Evolutionary conservation across 2,888 invertebrate species (phyloP), one percentile per base, ranked within the genome.

Genomic region (Congeria kusceri): DNA sequence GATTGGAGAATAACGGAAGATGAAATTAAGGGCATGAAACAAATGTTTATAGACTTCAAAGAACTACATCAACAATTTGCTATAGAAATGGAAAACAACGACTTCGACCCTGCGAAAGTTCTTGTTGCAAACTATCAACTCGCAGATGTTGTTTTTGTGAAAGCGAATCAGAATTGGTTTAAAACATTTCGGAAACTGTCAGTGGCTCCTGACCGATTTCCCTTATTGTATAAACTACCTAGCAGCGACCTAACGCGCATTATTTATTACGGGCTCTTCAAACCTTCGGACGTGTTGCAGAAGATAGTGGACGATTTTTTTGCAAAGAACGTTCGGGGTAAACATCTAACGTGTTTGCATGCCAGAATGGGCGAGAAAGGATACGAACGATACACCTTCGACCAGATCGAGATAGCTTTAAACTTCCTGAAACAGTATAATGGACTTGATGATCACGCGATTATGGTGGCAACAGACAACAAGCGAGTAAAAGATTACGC

Each of bases 321-420:
- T 9, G n/a, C 25, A 23, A 29, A 70, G 18, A 56, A 59, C 9
- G 65, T 70, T 18, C 15, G 23, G 5, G 70, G 46, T 7, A 76
- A 59, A 15, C 70, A 76, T 27, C 20, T 76, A 20, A 70, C 70
- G 32, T 76, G 76, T 61, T 23, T 76, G 11, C 76, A 76, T 63
- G 70, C 70, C 7, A 39, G 76, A 20, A 70, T 76, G 64, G 76
- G 70, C 3, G 61, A 71, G 13, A 46, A 27, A 27, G 56, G 15
- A 27, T 44, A 62, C 57, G 3, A 47, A 44, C 47, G 76, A 27
- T 76, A 76, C 23, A 61, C 49, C 13, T 29, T 47, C 4, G 27
- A 28, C 3, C 39, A 71, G 27, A 66, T 77, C 15, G 32, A 29
- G 20, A 27, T 44, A 1, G 53, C 64, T 9, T 56, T 67, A 15